Base-by-base conservation (phyloP, 92 coral and sea anemone genomes). In the Metridium senile region DNA sequence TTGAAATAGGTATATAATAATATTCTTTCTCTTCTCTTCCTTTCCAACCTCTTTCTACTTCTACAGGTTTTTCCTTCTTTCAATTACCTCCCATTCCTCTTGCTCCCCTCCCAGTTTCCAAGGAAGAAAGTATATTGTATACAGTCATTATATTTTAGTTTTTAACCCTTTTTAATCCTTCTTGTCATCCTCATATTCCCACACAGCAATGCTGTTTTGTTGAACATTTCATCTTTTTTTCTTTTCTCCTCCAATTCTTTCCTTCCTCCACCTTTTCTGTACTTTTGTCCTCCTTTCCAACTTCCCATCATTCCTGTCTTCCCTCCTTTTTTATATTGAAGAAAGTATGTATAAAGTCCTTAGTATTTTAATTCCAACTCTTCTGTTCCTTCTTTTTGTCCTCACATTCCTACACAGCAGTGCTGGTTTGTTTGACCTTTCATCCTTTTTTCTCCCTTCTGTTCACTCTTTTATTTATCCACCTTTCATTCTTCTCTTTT, bases 61-160 rank as follows among this genome's bases (percentile, higher is more conserved):
- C 72, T 68, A 46, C 43, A 56, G 45, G 33, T 75, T 59, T 18
- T 61, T 73, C 52, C 58, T 74, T 32, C 51, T 58, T 26, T 72
- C 58, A 3, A 26, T 74, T 54, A 58, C 53, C 25, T 68, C 70
- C 59, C 23, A 10, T 54, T 21, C 7, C 62, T 66, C 49, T 81
- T 58, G 46, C 61, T 61, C 70, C 80, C 46, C 74, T 39, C 43
- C 70, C 29, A 16, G 51, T 72, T n/a, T 53, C 63, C 9, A n/a
- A n/a, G n/a, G n/a, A n/a, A n/a, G n/a, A n/a, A n/a, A n/a, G n/a
- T n/a, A n/a, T n/a, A n/a, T n/a, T n/a, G n/a, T n/a, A n/a, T n/a
- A n/a, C n/a, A n/a, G n/a, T n/a, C n/a, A n/a, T n/a, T n/a, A n/a
- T n/a, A n/a, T n/a, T n/a, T n/a, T n/a, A n/a, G n/a, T n/a, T n/a